Evolutionary conservation across 2,113 vertebrate species (phyloP).

Genomic region (Oreochromis niloticus): DNA sequence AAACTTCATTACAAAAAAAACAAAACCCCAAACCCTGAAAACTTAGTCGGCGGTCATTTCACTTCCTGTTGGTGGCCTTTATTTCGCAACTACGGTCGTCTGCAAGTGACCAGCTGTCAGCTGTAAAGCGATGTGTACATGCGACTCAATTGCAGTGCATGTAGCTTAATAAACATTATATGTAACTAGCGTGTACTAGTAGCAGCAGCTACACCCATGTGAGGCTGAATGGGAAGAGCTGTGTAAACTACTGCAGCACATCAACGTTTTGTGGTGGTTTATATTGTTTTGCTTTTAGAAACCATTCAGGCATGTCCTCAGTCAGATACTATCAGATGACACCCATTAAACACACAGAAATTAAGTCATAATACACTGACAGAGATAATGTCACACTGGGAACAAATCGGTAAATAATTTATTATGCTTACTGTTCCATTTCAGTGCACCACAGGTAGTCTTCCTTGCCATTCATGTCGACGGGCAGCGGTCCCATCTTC

Average conservation of each 20-base stretch:
- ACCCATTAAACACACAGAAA: not conserved
- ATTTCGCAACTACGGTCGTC: not conserved
- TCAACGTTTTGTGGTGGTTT: not conserved
- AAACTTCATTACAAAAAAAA: not conserved
- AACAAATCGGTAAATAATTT: not conserved
- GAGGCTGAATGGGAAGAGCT: not conserved
- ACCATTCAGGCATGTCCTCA: not conserved
- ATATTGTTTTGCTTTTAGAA: not conserved
- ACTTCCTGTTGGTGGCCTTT: accelerated
- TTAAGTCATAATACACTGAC: not conserved
- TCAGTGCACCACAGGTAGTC: conserved; percentile 88
- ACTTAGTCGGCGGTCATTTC: not conserved
- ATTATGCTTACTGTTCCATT: conserved; percentile 80
- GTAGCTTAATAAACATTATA: not conserved
- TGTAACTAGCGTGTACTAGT: accelerated
- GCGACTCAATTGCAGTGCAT: not conserved
- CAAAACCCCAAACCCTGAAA: not conserved
- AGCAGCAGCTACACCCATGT: not conserved
- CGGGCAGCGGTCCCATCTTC: conserved; percentile 80
- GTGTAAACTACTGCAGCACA: not conserved
- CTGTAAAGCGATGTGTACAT: not conserved
- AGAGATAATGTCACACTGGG: not conserved
- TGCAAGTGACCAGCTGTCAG: not conserved
- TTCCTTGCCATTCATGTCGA: conserved; percentile 84
- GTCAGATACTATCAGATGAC: not conserved